Evolutionary conservation across 2,888 invertebrate species (phyloP), one percentile per base, ranked within the genome.

Genomic region (Lasioglossum figueresi): DNA sequence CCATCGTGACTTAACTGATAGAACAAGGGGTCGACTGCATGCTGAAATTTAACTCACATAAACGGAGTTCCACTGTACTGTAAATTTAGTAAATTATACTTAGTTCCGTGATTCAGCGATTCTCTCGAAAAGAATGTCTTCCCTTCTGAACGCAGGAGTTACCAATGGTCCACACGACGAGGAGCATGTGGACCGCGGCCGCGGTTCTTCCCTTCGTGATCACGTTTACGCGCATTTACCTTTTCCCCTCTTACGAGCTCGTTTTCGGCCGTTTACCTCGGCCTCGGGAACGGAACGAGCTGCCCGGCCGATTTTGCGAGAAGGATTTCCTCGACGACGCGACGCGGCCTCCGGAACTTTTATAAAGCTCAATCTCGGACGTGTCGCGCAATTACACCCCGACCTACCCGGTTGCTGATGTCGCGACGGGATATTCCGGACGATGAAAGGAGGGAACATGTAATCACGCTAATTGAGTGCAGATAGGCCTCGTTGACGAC

Each of bases 401-500:
- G 45, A 77, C 76, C 83, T 75, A 31, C 71, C 63, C 74, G 78
- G 78, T 77, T 78, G 85, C 76, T 77, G 90, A 85, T 88, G 90
- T 88, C 89, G 83, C 88, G 84, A 90, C 80, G 88, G 87, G 87
- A 85, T 85, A 85, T 85, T 86, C 82, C 82, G 79, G 84, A 81
- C 85, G 91, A 85, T 82, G 86, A 88, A 82, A 88, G 87, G 91
- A 88, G 89, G 88, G 88, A 87, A 88, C 89, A 82, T 92, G 92
- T 93, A 94, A 94, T 94, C 92, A 90, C 91, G 91, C 92, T 94
- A 94, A 94, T 94, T 94, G 94, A 94, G 94, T 94, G 94, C 92
- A 92, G 94, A 94, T 94, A 94, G 93, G 92, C 93, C 92, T 93
- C 93, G 93, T 94, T 94, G 94, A 93, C 92, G 93, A 92, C 94